phyloP scores from a whole-genome alignment of 2,797 vertebrate genomes.

The Vultur gryphus region DNA sequence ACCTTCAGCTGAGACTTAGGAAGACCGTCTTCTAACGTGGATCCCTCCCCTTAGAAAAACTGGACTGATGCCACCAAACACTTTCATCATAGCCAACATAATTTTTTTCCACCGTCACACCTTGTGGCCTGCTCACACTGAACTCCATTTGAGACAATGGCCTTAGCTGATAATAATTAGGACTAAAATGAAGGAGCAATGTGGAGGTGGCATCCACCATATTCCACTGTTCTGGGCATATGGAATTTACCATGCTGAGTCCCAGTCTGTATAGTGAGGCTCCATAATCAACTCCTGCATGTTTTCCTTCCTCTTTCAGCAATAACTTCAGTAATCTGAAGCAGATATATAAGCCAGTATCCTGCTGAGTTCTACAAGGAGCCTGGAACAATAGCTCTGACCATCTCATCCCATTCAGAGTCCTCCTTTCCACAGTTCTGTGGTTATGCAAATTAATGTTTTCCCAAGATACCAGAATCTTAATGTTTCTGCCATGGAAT shows the following conservation, averaged over 20 bases:
- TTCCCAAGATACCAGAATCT: not conserved
- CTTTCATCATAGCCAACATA: not conserved
- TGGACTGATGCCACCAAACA: not conserved
- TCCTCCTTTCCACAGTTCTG: not conserved
- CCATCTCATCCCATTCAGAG: not conserved
- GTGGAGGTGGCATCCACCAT: not conserved
- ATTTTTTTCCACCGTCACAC: not conserved
- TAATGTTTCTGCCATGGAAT: not conserved
- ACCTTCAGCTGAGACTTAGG: not conserved
- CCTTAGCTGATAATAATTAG: not conserved
- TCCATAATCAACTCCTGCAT: not conserved
- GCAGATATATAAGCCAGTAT: slow-evolving; percentile 21
- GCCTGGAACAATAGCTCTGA: slow-evolving; percentile 43
- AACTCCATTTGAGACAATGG: not conserved
- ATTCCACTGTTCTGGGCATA: not conserved
- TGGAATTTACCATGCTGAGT: not conserved
- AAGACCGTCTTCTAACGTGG: not conserved
- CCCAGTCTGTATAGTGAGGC: not conserved
- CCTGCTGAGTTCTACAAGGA: slow-evolving; percentile 19
- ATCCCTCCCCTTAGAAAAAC: not conserved
- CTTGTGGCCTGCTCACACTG: not conserved
- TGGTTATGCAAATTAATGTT: slow-evolving; percentile 27
- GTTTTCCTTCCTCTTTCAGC: slow-evolving; percentile 36
- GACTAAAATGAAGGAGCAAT: not conserved
- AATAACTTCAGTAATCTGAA: slow-evolving; percentile 32